Evolutionary conservation across 2,888 invertebrate genomes (phyloP), one percentile per base, ranked within the genome.

Genomic region (Agrotis ipsilon): DNA sequence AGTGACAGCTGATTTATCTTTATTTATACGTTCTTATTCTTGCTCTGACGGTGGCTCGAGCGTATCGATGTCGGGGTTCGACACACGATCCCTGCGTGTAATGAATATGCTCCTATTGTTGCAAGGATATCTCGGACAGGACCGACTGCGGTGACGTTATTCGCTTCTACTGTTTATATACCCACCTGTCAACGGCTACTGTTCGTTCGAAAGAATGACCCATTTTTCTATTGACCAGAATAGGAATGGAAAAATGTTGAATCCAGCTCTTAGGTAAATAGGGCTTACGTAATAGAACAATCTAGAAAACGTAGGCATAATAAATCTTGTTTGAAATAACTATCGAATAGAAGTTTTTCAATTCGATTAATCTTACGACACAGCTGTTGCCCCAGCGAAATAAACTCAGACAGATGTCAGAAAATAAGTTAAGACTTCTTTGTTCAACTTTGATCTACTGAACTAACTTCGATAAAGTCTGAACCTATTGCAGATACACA

Each of bases 101-200:
- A 94, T 91, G 88, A 89, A 94, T 92, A 92, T 89, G 90, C 89
- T 90, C 89, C 91, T 91, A 91, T 86, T 82, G 81, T 86, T 84
- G 83, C 91, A 91, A 92, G 89, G 90, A 90, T 89, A 88, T 69
- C 64, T 78, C 77, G 62, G 76, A 85, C 82, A 68, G 68, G 69
- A 77, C 72, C 70, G 70, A 80, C 72, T 76, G 69, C 67, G 54
- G 63, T 69, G 73, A 69, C 54, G 68, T 49, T 57, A 66, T 45
- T 63, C 21, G 18, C 5, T 48, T 9, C 64, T 83, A 70, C 67
- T 67, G 68, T 65, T 70, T 70, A 64, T 11, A 75, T 75, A 76
- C 32, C 55, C 59, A 74, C 62, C 60, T 69, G 45, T 63, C 67
- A 72, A 64, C 58, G 21, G 69, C 72, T 80, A 68, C 82, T 70